phyloP scores from a whole-genome alignment of 2,113 vertebrate genomes.

The Mormyrus iriodes region DNA sequence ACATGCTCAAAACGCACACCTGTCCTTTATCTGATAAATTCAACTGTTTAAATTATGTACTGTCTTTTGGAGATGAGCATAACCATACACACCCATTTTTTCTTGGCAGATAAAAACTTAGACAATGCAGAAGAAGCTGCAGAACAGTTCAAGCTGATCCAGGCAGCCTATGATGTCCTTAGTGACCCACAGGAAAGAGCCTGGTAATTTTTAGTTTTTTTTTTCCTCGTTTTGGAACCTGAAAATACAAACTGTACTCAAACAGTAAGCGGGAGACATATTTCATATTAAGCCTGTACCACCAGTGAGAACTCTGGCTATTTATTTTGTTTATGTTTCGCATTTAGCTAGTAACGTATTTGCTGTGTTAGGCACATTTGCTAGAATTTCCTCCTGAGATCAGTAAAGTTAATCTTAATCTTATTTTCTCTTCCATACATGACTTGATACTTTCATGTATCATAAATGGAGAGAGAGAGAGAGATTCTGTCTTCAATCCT shows the following conservation, averaged over 20 bases:
- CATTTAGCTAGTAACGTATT: neutral
- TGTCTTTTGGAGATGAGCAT: neutral
- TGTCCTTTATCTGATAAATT: neutral
- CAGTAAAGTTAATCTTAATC: neutral
- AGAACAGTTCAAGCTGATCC: slow-evolving; percentile 90
- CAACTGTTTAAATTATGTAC: neutral
- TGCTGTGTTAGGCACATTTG: neutral
- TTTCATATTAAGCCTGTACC: neutral
- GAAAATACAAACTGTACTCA: neutral
- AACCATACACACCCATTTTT: neutral
- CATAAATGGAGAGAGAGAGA: neutral
- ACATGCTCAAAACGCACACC: neutral
- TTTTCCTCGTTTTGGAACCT: neutral
- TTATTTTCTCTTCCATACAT: neutral
- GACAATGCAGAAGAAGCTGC: slow-evolving; percentile 83
- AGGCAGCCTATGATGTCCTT: slow-evolving; percentile 91
- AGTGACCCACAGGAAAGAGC: slow-evolving; percentile 92
- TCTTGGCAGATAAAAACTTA: slow-evolving; percentile 83
- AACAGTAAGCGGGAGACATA: neutral
- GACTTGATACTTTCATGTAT: neutral
- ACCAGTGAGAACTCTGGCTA: neutral
- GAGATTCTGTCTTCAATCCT: neutral
- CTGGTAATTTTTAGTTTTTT: slow-evolving; percentile 63
- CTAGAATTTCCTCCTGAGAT: neutral
- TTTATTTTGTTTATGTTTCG: neutral